Evolutionary conservation across 2,113 vertebrate genomes (phyloP).

Genomic region (Caranx melampygus): DNA sequence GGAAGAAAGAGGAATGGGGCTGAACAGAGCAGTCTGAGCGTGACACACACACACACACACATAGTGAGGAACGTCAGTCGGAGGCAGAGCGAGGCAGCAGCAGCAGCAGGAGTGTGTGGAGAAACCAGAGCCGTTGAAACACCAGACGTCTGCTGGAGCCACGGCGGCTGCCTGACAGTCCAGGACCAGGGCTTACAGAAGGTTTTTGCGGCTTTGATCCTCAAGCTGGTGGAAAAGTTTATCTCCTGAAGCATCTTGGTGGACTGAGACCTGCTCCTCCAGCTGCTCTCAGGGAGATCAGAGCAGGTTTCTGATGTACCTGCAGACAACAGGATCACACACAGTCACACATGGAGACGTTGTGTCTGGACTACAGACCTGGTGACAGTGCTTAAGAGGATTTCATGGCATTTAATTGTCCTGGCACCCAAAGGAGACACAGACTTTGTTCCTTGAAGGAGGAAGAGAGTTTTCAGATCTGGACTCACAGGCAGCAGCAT

Average conservation of each 20-base stretch:
- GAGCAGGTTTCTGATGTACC: background rate
- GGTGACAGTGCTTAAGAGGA: background rate
- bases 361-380: background rate
- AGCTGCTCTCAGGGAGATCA: background rate
- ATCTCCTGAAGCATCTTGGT: conserved; percentile 14
- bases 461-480: background rate
- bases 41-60: conserved; percentile 44
- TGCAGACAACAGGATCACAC: background rate
- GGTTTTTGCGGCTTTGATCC: background rate
- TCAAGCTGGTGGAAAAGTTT: background rate
- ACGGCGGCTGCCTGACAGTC: conserved; percentile 46
- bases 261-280: conserved; percentile 31
- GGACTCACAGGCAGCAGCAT: background rate
- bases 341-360: background rate
- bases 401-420: background rate
- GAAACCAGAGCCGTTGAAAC: conserved; percentile 22
- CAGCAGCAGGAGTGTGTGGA: conserved; percentile 27
- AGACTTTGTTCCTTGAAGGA: background rate
- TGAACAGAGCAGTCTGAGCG: conserved; percentile 59
- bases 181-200: background rate
- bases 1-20: conserved; percentile 60
- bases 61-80: conserved; percentile 15
- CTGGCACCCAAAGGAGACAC: background rate
- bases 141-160: conserved; percentile 15
- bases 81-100: conserved; percentile 29